Evolutionary conservation across 1,140 invertebrate genomes (phyloP).

Genomic region (Tachypleus tridentatus): DNA sequence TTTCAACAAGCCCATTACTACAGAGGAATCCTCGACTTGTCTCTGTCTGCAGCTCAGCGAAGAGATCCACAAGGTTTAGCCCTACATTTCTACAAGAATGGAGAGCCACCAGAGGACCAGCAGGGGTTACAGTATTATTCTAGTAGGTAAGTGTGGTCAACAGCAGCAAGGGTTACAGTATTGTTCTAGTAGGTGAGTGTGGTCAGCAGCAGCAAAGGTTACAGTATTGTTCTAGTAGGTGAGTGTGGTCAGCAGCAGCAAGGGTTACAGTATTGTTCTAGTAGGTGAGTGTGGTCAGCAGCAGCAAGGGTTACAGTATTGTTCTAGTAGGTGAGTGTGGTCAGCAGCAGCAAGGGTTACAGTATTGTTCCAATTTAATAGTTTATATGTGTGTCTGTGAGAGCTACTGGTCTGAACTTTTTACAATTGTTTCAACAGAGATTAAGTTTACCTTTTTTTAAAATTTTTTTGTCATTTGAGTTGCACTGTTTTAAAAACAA

Average conservation of each 20-base stretch:
- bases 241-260: slow-evolving; percentile 21
- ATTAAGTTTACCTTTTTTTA: too few relatives aligned
- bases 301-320: slow-evolving; percentile 32
- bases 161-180: too few relatives aligned
- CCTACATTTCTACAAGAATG: slow-evolving; percentile 74
- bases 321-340: slow-evolving; percentile 27
- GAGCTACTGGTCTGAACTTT: too few relatives aligned
- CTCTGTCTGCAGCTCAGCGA: slow-evolving; percentile 65
- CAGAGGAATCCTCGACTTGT: slow-evolving; percentile 76
- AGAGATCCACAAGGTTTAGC: slow-evolving; percentile 79
- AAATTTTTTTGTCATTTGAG: too few relatives aligned
- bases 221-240: slow-evolving; percentile 31
- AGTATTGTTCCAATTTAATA: too few relatives aligned
- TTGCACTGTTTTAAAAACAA: too few relatives aligned
- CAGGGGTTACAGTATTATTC: slow-evolving; percentile 33
- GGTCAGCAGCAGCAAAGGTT: slow-evolving; percentile 27
- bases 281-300: slow-evolving; percentile 23
- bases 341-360: too few relatives aligned
- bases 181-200: slow-evolving; percentile 24
- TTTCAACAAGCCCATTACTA: slow-evolving; percentile 46
- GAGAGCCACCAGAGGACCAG: slow-evolving; percentile 59
- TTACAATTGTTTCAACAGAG: too few relatives aligned
- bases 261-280: slow-evolving; percentile 31
- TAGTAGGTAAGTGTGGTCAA: slow-evolving; percentile 24
- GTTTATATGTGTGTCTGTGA: too few relatives aligned